phyloP scores from a whole-genome alignment of 2,113 vertebrate genomes.

The Callaeas wilsoni region DNA sequence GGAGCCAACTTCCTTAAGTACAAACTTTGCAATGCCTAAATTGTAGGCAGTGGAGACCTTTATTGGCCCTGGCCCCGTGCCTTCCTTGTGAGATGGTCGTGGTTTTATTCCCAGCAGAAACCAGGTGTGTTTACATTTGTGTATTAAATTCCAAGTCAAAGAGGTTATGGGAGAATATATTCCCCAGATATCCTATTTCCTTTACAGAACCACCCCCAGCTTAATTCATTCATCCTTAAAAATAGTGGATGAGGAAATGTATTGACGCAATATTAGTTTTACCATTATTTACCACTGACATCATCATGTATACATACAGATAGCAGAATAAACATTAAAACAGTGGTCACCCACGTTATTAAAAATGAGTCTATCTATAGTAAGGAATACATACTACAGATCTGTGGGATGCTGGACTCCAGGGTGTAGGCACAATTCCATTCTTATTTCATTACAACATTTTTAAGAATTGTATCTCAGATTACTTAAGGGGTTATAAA shows the following conservation, averaged over 20 bases:
- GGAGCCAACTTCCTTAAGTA: neutral
- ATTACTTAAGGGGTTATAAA: neutral
- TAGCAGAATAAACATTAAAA: neutral
- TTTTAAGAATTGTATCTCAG: neutral
- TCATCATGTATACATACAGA: neutral
- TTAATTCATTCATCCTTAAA: constrained; percentile 23
- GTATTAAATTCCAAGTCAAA: constrained; percentile 3
- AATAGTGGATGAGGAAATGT: neutral
- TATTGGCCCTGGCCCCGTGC: neutral
- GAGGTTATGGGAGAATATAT: neutral
- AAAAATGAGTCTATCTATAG: neutral
- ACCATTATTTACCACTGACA: neutral
- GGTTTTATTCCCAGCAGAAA: constrained; percentile 40
- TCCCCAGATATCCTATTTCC: neutral
- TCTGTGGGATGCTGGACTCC: neutral
- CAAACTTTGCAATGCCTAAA: neutral
- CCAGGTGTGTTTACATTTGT: constrained; percentile 61
- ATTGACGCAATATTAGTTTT: neutral
- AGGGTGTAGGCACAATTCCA: neutral
- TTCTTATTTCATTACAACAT: neutral
- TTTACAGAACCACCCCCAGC: neutral
- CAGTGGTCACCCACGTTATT: neutral
- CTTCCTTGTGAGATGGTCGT: neutral
- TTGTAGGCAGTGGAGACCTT: neutral
- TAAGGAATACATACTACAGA: neutral